Base-by-base conservation (phyloP, 1,140 invertebrate genomes). In the Limonius californicus region DNA sequence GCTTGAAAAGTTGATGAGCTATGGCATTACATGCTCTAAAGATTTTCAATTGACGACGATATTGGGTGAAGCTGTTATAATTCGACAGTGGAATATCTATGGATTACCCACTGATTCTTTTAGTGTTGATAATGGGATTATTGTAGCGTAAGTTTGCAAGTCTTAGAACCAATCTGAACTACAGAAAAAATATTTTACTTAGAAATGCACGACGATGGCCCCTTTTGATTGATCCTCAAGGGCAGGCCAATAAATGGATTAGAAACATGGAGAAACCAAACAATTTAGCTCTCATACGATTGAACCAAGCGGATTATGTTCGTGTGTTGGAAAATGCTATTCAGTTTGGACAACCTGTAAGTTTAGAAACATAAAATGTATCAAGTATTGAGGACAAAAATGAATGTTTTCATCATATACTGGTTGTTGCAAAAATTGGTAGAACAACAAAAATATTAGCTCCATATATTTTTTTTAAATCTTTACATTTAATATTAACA, bases 221-320 rank as follows among this genome's bases (percentile, higher is more conserved):
- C 0, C 73, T 98, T 14, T 92, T 97, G 87, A 95, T 98, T 69
- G 95, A 98, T 80, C 95, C 95, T 0, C 94, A 98, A 80, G 88
- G 86, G 7, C 94, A 97, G 78, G 95, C 94, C 0, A 95, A 95
- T 67, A 91, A 94, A 74, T 97, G 94, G 94, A 84, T 96, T 3
- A 95, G 94, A 79, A 95, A 95, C 74, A 90, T 93, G 86, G 93
- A 97, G 76, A 93, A 92, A 70, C 83, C 86, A 12, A 91, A 91
- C 63, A 92, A 92, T 76, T 77, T 97, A 19, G 88, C 86, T 61
- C 82, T 95, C 6, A 88, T 95, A 42, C 87, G 92, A 63, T 80
- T 94, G 21, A 87, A 83, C 58, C 91, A 94, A 74, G 71, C 84
- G 0, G 92, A 97, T 78, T 94, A 96, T 73, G 84, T 91, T 0